Conservation (phyloP, 2,113 vertebrate genomes). For the Sceloporus tristichus region DNA sequence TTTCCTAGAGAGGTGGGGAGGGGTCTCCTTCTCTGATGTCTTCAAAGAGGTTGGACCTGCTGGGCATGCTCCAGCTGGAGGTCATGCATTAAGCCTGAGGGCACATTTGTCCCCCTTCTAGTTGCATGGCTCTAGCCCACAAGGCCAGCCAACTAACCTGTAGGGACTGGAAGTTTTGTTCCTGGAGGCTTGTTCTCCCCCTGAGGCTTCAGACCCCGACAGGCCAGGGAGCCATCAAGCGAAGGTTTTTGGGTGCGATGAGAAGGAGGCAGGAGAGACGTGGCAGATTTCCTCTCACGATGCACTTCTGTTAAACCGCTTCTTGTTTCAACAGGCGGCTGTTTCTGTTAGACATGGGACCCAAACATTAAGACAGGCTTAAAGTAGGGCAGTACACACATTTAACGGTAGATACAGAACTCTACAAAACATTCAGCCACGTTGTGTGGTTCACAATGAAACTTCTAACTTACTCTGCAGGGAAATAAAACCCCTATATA, state of each 20-base stretch:
- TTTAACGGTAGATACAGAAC: too few species aligned
- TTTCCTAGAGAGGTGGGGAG: too few species aligned
- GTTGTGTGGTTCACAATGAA: too few species aligned
- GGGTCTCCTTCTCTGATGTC: too few species aligned
- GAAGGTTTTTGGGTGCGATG: rapidly evolving
- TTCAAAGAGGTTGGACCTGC: too few species aligned
- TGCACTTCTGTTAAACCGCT: too few species aligned
- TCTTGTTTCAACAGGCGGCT: not conserved
- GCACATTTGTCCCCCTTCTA: not conserved
- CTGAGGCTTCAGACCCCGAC: not conserved
- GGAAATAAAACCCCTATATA: too few species aligned
- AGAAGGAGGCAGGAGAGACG: rapidly evolving
- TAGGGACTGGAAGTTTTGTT: not conserved
- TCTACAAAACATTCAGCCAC: too few species aligned
- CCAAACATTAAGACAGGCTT: not conserved
- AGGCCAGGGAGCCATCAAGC: rapidly evolving
- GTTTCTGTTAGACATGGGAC: not conserved
- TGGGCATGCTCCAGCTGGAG: too few species aligned
- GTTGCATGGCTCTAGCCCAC: too few species aligned
- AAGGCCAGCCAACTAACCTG: conserved; percentile 35
- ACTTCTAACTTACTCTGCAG: too few species aligned
- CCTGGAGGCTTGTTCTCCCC: not conserved
- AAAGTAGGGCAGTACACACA: not conserved
- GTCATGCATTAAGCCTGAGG: too few species aligned
- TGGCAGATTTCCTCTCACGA: rapidly evolving